Evolutionary conservation across 2,797 vertebrate genomes (phyloP), one percentile per base, ranked within the genome.

Genomic region (Anableps anableps): DNA sequence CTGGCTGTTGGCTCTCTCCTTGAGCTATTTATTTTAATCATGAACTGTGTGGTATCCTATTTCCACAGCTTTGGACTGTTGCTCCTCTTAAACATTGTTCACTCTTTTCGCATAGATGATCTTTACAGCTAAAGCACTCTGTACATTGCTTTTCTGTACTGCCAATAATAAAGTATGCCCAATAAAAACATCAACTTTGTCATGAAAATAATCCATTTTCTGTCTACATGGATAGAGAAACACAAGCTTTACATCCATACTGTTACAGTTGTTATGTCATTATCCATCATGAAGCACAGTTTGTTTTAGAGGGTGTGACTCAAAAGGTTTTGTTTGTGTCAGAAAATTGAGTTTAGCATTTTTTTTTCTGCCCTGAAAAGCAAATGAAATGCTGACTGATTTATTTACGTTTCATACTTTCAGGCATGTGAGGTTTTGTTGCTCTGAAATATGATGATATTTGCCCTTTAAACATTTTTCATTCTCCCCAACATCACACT

Each of bases 161-260:
- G 21, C 13, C 21, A 76, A 80, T 78, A 74, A 80, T 77, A 88
- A 77, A 74, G 83, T 29, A 41, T 10, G 36, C 34, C n/a, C 6
- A 50, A 31, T 26, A 2, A 31, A 43, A 71, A 53, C 1, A 26
- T n/a, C 6, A 6, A 23, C 21, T 11, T 26, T 13, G 64, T 68
- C 10, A 68, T 21, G 2, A 68, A 41, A 68, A 14, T 3, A 41
- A 13, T 68, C 64, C 5, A n/a, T 68, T 26, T 17, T 34, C 14
- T 64, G 60, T 64, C 31, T 9, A 64, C 60, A 64, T 31, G 17
- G 31, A 21, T 64, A 34, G 29, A 62, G 58, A 17, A 62, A 34
- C 29, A 62, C 55, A 29, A 31, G 55, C 29, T 29, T 29, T 60
- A 31, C 5, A 1, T 31, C 13, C 29, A 58, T 62, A 5, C 58